phyloP scores from a whole-genome alignment of 2,888 invertebrate genomes.

The Hanleya hanleyi region DNA sequence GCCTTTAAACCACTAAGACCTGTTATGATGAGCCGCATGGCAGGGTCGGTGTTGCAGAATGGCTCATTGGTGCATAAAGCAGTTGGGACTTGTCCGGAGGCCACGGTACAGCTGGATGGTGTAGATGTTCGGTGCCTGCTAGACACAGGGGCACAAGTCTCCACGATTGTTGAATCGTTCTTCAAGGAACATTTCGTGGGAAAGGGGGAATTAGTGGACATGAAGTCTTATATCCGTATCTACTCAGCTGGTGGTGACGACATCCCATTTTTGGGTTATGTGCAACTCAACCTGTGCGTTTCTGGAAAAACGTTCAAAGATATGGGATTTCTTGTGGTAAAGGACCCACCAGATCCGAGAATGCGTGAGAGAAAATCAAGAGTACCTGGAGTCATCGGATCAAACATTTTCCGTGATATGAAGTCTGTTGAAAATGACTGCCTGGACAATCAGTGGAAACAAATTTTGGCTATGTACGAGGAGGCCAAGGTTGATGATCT shows the following conservation, averaged over 20 bases:
- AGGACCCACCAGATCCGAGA: not conserved
- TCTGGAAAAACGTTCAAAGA: not conserved
- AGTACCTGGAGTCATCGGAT: conserved; percentile 1
- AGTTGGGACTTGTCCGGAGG: conserved; percentile 24
- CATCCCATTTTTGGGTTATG: conserved; percentile 2
- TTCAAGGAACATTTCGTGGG: not conserved
- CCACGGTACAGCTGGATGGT: not conserved
- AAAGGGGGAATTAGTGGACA: not conserved
- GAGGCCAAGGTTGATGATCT: not conserved
- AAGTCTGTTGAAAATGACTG: not conserved
- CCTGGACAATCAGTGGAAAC: not conserved
- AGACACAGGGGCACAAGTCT: conserved; percentile 9
- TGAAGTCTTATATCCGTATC: not conserved
- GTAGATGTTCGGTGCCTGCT: not conserved
- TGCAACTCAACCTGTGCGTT: not conserved
- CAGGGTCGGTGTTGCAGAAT: not conserved
- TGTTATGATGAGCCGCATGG: conserved; percentile 20
- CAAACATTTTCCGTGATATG: conserved; percentile 1
- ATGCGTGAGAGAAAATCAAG: not conserved
- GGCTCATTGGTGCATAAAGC: conserved; percentile 22
- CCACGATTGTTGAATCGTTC: too few relatives aligned
- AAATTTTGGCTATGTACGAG: not conserved
- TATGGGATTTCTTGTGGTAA: not conserved
- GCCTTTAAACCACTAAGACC: not conserved
- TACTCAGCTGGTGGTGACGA: not conserved